A percentile compares a stretch with the other conserved stretches of the same genome.
Conservation (phyloP, 2,888 invertebrate species). For the Trichogramma evanescens region DNA sequence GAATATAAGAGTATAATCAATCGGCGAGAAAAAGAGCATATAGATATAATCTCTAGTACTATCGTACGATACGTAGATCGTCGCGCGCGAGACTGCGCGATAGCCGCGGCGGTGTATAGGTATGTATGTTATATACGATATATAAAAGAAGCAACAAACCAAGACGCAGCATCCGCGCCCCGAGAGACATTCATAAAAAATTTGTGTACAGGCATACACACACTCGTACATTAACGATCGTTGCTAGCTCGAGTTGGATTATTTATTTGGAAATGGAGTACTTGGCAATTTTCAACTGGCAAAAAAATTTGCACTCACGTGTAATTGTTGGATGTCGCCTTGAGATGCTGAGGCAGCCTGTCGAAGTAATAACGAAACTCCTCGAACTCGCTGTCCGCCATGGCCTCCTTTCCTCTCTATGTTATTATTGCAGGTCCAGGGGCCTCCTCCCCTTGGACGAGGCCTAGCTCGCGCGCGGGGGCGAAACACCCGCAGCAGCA, state of each 20-base stretch:
- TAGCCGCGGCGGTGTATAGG: not conserved
- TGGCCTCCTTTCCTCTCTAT: slow-evolving; percentile 35
- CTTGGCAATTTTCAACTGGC: too few species aligned
- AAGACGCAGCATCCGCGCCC: too few species aligned
- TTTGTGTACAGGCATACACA: too few species aligned
- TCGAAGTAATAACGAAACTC: slow-evolving; percentile 85
- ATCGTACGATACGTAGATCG: not conserved
- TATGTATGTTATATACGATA: not conserved
- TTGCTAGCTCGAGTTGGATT: too few species aligned
- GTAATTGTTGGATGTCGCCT: slow-evolving; percentile 76
- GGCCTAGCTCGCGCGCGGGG: not conserved
- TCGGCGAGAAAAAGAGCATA: too few species aligned
- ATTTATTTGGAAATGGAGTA: too few species aligned
- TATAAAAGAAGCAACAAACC: too few species aligned
- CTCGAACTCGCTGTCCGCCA: slow-evolving; percentile 92
- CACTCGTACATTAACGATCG: too few species aligned
- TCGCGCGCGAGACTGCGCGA: not conserved
- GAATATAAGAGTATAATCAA: too few species aligned
- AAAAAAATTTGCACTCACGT: slow-evolving; percentile 63
- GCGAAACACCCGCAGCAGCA: not conserved
- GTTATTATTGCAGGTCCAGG: not conserved
- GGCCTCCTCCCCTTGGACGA: slow-evolving; percentile 10
- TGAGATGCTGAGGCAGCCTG: slow-evolving; percentile 69
- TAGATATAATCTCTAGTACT: too few species aligned
- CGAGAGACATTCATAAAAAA: too few species aligned